Base-by-base conservation (phyloP, 1,140 invertebrate species). In the Bombus confusus region DNA sequence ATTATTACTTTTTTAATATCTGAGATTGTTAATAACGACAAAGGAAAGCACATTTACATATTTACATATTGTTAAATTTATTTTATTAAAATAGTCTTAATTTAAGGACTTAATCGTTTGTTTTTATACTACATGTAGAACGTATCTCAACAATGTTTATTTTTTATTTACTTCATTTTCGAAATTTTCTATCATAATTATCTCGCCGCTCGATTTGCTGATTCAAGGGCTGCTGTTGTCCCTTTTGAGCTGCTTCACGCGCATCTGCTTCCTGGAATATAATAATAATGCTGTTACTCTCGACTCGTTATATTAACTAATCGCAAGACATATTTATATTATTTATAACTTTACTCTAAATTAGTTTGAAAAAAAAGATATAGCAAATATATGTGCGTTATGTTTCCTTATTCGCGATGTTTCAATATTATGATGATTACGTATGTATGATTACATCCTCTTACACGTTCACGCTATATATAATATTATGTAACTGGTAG, bases 171-270 rank as follows among this genome's bases (percentile, higher is more conserved):
- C 9, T 18, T 90, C 86, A 82, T 31, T 85, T 74, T 31, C 91
- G 85, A 75, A 92, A 94, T 86, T 94, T 95, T 83, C 92, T 92
- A n/a, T 93, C 91, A 25, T 91, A 89, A 37, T 95, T 94, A 39
- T 94, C 92, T 86, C 91, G 89, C 88, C 93, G 93, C 75, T 95
- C 92, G 31, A 94, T 88, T 69, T 95, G 94, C 84, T 95, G 94
- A 76, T 88, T 95, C 34, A 91, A 85, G 39, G 93, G 93, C 62
- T 94, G 94, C 47, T 92, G 94, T 37, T 90, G 91, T 39, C 78
- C 0, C 28, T 94, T 94, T 64, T 90, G 91, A 12, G 93, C 92
- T 9, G 94, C 94, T 78, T 95, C 94, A 37, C 94, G 93, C 10
- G 93, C 94, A 10, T 92, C 94, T 37, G 91, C 93, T 82, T 95